phyloP scores from a whole-genome alignment of 2,113 vertebrate species.

The Embiotoca jacksoni region DNA sequence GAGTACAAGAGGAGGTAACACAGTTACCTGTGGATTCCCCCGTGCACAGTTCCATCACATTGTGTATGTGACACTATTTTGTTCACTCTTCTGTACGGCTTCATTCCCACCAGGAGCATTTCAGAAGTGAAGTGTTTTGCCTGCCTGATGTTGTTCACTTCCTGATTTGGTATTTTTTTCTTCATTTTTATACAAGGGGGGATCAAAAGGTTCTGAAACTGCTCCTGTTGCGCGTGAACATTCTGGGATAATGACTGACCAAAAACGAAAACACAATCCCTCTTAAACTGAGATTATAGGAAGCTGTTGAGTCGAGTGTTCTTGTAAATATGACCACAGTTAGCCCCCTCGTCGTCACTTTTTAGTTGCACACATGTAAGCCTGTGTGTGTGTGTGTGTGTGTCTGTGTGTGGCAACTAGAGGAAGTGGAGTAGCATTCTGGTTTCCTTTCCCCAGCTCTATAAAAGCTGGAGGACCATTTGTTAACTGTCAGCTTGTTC shows the following conservation, averaged over 20 bases:
- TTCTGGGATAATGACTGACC: background rate
- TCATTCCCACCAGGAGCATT: no score
- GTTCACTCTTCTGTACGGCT: no score
- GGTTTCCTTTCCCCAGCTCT: constrained; percentile 62
- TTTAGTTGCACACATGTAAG: constrained; percentile 40
- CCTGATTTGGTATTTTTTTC: no score
- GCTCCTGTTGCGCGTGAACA: no score
- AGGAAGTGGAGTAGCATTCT: constrained; percentile 66
- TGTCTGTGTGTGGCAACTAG: constrained; percentile 37
- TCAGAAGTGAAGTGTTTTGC: no score
- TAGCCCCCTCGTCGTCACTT: constrained; percentile 43
- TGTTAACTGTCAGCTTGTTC: constrained; percentile 70
- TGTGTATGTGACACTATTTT: no score
- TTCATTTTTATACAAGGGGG: no score
- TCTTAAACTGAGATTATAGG: constrained; percentile 40
- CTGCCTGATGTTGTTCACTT: no score
- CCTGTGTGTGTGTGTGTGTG: background rate
- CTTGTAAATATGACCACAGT: constrained; percentile 53
- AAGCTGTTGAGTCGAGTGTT: constrained; percentile 34
- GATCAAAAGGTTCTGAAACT: no score
- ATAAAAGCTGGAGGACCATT: constrained; percentile 69
- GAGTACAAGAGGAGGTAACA: no score
- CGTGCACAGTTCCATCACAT: no score
- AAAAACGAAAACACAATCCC: constrained; percentile 26
- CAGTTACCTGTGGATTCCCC: no score